phyloP scores from a whole-genome alignment of 2,113 vertebrate genomes.

The Mus musculus region DNA sequence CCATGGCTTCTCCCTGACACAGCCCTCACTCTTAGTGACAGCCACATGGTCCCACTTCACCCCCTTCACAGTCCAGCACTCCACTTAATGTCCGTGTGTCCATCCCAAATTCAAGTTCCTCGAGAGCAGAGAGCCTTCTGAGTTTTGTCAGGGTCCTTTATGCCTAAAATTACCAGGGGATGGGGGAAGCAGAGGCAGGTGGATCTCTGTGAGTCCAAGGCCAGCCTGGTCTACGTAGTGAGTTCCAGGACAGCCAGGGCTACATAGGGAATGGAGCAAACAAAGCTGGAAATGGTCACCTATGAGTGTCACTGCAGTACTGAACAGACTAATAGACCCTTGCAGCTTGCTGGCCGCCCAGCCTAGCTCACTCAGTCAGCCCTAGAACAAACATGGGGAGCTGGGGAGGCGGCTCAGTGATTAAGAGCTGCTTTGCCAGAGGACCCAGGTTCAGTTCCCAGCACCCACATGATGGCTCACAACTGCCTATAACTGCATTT shows the following conservation, averaged over 20 bases:
- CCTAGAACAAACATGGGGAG: not conserved
- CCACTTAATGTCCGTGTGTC: accelerated
- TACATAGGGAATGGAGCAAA: not conserved
- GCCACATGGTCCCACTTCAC: accelerated
- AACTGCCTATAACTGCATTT: not conserved
- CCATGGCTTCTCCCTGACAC: not conserved
- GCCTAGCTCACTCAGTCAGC: not conserved
- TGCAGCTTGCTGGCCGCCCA: not conserved
- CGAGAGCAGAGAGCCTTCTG: not conserved
- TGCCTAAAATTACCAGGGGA: not conserved
- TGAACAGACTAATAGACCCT: not conserved
- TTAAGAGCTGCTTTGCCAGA: not conserved
- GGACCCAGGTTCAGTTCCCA: not conserved
- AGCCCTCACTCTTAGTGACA: not conserved
- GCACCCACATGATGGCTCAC: not conserved
- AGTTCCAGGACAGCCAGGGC: not conserved
- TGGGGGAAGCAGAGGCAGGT: not conserved
- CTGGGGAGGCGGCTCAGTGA: not conserved
- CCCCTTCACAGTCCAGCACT: not conserved
- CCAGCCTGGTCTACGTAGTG: not conserved
- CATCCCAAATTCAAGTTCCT: not conserved
- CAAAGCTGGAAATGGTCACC: not conserved
- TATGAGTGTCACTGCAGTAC: not conserved
- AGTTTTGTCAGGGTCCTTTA: not conserved
- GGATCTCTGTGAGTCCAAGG: not conserved